Evolutionary conservation across 2,888 invertebrate species (phyloP), one percentile per base, ranked within the genome.

Genomic region (Poecilus cupreus): DNA sequence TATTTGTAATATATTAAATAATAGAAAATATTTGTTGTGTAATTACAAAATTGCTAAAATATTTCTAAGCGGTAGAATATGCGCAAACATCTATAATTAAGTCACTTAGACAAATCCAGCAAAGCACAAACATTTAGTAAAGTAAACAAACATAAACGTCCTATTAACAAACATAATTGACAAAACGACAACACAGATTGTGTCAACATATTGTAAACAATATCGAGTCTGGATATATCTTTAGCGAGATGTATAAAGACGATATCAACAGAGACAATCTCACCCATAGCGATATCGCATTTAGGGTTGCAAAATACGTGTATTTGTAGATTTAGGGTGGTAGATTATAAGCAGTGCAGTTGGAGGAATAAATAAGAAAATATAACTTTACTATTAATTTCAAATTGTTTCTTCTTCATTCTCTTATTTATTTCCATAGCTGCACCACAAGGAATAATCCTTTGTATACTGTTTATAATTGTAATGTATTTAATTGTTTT

Each of bases 221-320:
- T 46, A 32, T 32, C 32, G 1, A 1, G 32, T 32, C 32, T 32
- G 4, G 32, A 32, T 32, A 32, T 32, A 32, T 32, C 32, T 32
- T 32, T 1, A 32, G 32, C 32, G 32, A 32, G 51, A 51, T 18
- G 18, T n/a, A 51, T 18, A 18, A n/a, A 18, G 51, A 51, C 18
- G 51, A 51, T 51, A 51, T 51, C 51, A 51, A 51, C 32, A 18
- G 51, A 51, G 51, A 51, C 51, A 51, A 51, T 51, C 51, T 51
- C 16, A 13, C 18, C 16, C 18, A 8, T 18, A 18, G 18, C 1
- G 16, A 18, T 18, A 18, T 51, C 51, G 18, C 51, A 18, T 2
- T 51, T 51, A 51, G 18, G 18, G 8, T 51, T 11, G n/a, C 1
- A 51, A 18, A 13, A n/a, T 51, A 51, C 3, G 51, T 51, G 51